Evolutionary conservation across 1,140 invertebrate genomes (phyloP), one percentile per base, ranked within the genome.

Genomic region (Chrysomallon squamiferum): DNA sequence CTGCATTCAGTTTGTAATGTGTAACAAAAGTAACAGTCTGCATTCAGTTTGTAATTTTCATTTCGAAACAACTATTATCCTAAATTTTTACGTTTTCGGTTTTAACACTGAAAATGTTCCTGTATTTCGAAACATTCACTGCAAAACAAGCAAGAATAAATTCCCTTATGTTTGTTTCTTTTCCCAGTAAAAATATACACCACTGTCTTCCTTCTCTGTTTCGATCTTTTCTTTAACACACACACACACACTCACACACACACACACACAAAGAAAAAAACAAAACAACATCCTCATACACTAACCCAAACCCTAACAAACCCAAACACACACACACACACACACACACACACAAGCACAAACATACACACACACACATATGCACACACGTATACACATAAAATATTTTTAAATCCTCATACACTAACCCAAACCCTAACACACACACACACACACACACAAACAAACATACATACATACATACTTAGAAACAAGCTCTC

Each of bases 301-400:
- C 54, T 22, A 11, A 57, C 22, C 13, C 54, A 57, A 11, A 57
- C 7, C 13, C 54, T 3, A 5, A 57, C 54, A 25, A 11, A 30
- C 22, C 13, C 54, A 57, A 11, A 57, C 22, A 27, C 27, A 30
- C 22, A 30, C 7, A 57, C 6, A 57, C 30, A 33, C 57, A 32
- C 22, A 59, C 13, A 33, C 57, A 33, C 15, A 59, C 57, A 35
- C 32, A 59, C 57, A 59, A 25, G 33, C 27, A 59, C 7, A 33
- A 25, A 35, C 32, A 35, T 32, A 35, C 57, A 35, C 57, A n/a
- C 29, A 35, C 57, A n/a, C 57, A 59, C 7, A 59, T 6, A 35
- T 25, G 33, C 57, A 59, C 57, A 59, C 57, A 59, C 57, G 33
- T 35, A 59, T 35, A 59, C 57, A 59, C 57, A 59, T 32, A n/a